Base-by-base conservation (phyloP, 2,113 vertebrate species). In the Salminus brasiliensis region DNA sequence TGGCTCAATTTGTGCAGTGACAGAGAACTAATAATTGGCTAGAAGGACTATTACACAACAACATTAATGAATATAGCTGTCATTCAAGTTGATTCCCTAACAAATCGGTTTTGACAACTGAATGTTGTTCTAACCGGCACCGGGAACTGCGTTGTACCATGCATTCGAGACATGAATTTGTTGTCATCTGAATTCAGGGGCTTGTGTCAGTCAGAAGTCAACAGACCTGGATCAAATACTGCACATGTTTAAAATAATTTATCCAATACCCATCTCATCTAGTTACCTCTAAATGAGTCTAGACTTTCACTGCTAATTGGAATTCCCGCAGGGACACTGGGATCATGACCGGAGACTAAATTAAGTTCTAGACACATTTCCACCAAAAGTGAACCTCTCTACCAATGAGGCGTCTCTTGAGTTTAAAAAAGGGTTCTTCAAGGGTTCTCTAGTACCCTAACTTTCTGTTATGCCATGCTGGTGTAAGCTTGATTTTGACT, bases 61-160 rank as follows among this genome's bases (percentile, higher is more conserved):
- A 34, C 74, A 36, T 81, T 78, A 69, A 81, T 84, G 70, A 81
- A 71, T 59, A 63, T 49, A 79, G 65, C 75, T 72, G 67, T 81
- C 79, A 84, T 74, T 84, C 75, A 71, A 55, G 57, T 12, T 39
- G 62, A 59, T 73, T 39, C 75, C 29, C 30, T 55, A 69, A 67
- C 79, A 84, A 81, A 84, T 71, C 67, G 52, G 71, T 67, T 74
- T 69, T 84, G 83, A 84, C 83, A 84, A 66, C 65, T 79, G 55
- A 74, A 68, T 75, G 75, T 49, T 78, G 65, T 78, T 41, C 71
- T 81, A 84, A 81, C 72, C 74, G 83, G 76, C 71, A 77, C 83
- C 67, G 52, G 36, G 63, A 78, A 78, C 53, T 78, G n/a, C 36
- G 43, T 59, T 73, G 62, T 60, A 76, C 30, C 59, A 71, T 49